Base-by-base conservation (phyloP, 2,888 invertebrate species). In the Crepidodera aurea region DNA sequence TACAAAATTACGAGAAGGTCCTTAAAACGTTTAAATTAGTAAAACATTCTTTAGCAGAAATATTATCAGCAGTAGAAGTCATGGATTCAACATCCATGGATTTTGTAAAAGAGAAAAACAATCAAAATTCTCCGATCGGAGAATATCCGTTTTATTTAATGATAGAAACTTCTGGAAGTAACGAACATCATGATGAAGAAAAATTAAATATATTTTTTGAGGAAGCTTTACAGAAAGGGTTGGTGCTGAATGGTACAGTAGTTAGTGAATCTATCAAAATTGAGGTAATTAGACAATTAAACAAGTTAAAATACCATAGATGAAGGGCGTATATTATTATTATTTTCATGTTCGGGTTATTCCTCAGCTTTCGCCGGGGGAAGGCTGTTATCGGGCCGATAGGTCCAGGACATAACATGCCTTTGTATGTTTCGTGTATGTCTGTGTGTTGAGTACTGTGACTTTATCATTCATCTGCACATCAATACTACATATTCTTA, bases 1-100 rank as follows among this genome's bases (percentile, higher is more conserved):
- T 94, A 34, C 82, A 89, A 65, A 87, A 83, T 48, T 98, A 93
- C 78, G 88, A 91, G 15, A 86, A 88, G 69, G 90, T 96, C 15
- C 81, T 96, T 8, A 83, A 89, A 71, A 87, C 93, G 0, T 93
- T 90, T 76, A 83, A 86, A 67, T 83, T 87, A 62, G 92, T 95
- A 0, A 92, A 90, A 78, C 79, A 80, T 0, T 86, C 88, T 18
- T 82, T 97, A 15, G 92, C 91, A 0, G 98, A 98, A 83, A 93
- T 96, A 68, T 80, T 99, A 46, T 97, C 97, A 2, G 94, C 98
- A 0, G 96, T 94, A 81, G 98, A 99, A 84, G 89, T 98, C 83
- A 90, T 98, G 69, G 98, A 98, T 81, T 82, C 83, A 10, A 80
- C 82, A 22, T 87, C 93, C 0, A 85, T 97, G 75, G 84, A 85